A percentile compares a stretch with the other conserved stretches of the same genome.
Evolutionary conservation across 2,888 invertebrate species (phyloP).

Genomic region (Octonoba sinensis): DNA sequence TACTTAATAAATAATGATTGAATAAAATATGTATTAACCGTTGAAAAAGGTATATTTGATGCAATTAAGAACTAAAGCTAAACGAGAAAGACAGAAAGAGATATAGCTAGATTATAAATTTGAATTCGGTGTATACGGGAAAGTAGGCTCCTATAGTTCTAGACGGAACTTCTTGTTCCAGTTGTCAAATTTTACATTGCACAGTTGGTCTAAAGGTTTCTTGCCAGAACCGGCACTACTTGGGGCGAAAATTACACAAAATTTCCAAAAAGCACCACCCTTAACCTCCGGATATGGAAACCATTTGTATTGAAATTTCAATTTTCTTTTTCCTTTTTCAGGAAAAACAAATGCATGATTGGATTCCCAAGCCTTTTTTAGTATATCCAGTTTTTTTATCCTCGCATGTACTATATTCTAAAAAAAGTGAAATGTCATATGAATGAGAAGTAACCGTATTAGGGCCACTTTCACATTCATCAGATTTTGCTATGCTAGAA

Average conservation of each 20-base stretch:
- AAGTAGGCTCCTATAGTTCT: too few relatives aligned
- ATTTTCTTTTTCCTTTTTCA: slow-evolving; percentile 2
- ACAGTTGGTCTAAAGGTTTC: background rate
- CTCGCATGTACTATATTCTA: background rate
- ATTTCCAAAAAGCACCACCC: too few relatives aligned
- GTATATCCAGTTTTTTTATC: background rate
- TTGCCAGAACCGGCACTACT: slow-evolving; percentile 2
- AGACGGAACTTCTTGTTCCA: background rate
- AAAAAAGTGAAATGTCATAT: slow-evolving; percentile 1
- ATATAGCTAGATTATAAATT: too few relatives aligned
- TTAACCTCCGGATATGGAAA: too few relatives aligned
- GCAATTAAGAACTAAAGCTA: too few relatives aligned
- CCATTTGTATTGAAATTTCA: too few relatives aligned
- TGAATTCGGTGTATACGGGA: too few relatives aligned
- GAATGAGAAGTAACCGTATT: background rate
- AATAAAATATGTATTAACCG: too few relatives aligned
- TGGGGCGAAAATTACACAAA: background rate
- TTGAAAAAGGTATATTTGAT: too few relatives aligned
- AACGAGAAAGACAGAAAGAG: too few relatives aligned
- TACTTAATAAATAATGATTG: too few relatives aligned
- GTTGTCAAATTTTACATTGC: slow-evolving; percentile 1
- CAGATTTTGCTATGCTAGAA: background rate
- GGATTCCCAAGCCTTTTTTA: background rate
- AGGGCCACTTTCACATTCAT: background rate
- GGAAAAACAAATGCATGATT: background rate